These are phyloP conservation scores for Ormyrus nitidulus DNA, from an alignment of 2,888 invertebrate genomes.

Conservation along the genomic window DNA sequence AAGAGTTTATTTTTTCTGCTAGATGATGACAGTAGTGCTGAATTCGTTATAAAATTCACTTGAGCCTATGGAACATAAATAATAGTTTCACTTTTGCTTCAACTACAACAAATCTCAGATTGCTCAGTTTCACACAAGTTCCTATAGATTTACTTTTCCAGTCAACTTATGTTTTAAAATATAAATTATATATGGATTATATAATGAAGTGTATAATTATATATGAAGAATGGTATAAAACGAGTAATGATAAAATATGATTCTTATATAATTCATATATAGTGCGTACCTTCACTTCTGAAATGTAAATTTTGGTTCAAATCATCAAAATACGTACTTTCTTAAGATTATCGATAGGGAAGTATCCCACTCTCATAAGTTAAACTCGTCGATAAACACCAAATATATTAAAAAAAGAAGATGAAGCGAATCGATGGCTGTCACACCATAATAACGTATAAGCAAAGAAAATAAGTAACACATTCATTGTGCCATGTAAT, in stretches of 20 bases:
- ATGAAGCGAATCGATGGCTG: conserved; percentile 14
- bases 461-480: conserved; percentile 54
- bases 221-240: conserved; percentile 38
- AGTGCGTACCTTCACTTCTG: conserved; percentile 12
- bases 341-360: conserved; percentile 35
- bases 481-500: conserved; percentile 69
- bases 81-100: conserved; percentile 41
- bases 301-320: conserved; percentile 17
- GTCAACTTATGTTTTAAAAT: conserved; percentile 29
- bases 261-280: conserved; percentile 43
- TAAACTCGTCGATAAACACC: conserved; percentile 53
- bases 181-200: conserved; percentile 50
- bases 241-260: conserved; percentile 29
- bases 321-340: conserved; percentile 26
- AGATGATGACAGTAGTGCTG: conserved; percentile 17
- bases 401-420: conserved; percentile 42
- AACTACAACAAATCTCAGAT: conserved; percentile 34
- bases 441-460: conserved; percentile 15
- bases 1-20: conserved; percentile 43
- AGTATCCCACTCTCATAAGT: conserved; percentile 46
- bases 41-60: conserved; percentile 13
- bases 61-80: conserved; percentile 9
- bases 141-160: conserved; percentile 51
- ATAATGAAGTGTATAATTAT: conserved; percentile 19
- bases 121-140: conserved; percentile 50